Evolutionary conservation across 2,797 vertebrate species (phyloP).

Genomic region (Rousettus madagascariensis): DNA sequence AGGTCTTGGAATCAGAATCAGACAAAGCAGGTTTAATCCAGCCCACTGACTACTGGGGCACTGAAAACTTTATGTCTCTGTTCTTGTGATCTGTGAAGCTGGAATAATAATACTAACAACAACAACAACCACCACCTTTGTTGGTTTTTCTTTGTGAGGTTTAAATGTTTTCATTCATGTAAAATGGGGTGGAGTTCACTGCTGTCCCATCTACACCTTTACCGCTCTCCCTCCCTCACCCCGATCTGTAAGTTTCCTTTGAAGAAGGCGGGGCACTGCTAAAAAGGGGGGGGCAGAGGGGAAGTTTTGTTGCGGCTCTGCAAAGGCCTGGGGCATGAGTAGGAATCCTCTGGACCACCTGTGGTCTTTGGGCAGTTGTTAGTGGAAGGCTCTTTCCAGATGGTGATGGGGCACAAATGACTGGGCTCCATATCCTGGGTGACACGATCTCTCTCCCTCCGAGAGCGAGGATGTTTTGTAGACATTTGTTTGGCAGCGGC

Average conservation of each 20-base stretch:
- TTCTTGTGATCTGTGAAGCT: not conserved
- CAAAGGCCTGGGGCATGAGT: not conserved
- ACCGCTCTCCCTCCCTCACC: too few species aligned
- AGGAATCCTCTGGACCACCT: rapidly evolving
- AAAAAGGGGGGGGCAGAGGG: rapidly evolving
- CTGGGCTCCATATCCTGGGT: not conserved
- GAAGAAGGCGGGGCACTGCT: not conserved
- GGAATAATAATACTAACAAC: not conserved
- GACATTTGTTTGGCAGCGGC: not conserved
- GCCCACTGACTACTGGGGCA: rapidly evolving
- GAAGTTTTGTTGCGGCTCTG: not conserved
- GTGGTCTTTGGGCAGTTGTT: not conserved
- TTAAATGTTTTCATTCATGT: not conserved
- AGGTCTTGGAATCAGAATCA: not conserved
- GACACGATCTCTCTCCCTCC: not conserved
- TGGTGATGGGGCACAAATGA: not conserved
- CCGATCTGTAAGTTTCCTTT: not conserved
- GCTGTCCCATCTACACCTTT: rapidly evolving
- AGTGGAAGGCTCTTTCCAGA: not conserved
- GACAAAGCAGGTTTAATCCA: not conserved
- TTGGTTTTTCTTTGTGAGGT: not conserved
- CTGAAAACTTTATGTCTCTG: not conserved
- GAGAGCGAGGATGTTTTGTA: rapidly evolving
- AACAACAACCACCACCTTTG: too few species aligned
- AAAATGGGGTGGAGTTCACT: not conserved